phyloP scores from a whole-genome alignment of 2,888 invertebrate genomes.

The Chrysodeixis includens region DNA sequence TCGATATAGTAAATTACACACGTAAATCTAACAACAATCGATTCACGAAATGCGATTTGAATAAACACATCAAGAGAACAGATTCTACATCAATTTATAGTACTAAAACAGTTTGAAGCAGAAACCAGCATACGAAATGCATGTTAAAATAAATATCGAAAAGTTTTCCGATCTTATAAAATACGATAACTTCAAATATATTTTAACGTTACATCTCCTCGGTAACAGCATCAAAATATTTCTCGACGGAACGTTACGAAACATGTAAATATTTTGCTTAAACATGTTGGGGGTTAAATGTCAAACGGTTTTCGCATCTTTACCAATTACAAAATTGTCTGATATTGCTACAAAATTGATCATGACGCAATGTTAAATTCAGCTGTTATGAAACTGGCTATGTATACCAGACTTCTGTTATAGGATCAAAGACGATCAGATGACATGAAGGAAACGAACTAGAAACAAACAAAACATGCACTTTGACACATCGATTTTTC shows the following conservation, averaged over 20 bases:
- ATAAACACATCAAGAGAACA: constrained; percentile 42
- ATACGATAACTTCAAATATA: not conserved
- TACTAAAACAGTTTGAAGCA: constrained; percentile 15
- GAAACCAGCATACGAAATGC: constrained; percentile 11
- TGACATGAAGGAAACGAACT: not conserved
- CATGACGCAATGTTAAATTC: not conserved
- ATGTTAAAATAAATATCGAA: not conserved
- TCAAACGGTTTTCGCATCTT: constrained; percentile 34
- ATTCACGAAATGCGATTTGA: constrained; percentile 38
- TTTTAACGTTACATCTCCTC: not conserved
- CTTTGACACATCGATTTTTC: not conserved
- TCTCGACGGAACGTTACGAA: constrained; percentile 22
- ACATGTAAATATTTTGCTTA: constrained; percentile 35
- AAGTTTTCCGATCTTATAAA: not conserved
- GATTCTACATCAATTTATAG: constrained; percentile 37
- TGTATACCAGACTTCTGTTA: not conserved
- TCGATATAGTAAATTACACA: constrained; percentile 24
- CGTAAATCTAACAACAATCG: constrained; percentile 47
- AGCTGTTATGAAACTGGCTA: not conserved
- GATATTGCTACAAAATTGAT: constrained; percentile 14
- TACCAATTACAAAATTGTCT: constrained; percentile 22
- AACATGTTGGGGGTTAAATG: constrained; percentile 32
- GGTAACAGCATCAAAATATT: not conserved
- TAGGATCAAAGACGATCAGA: not conserved
- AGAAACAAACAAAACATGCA: constrained; percentile 19